Percentiles rank a stretch among this genome's conserved stretches.
Evolutionary conservation across 1,140 invertebrate genomes (phyloP).

Genomic region (Dendrolimus kikuchii): DNA sequence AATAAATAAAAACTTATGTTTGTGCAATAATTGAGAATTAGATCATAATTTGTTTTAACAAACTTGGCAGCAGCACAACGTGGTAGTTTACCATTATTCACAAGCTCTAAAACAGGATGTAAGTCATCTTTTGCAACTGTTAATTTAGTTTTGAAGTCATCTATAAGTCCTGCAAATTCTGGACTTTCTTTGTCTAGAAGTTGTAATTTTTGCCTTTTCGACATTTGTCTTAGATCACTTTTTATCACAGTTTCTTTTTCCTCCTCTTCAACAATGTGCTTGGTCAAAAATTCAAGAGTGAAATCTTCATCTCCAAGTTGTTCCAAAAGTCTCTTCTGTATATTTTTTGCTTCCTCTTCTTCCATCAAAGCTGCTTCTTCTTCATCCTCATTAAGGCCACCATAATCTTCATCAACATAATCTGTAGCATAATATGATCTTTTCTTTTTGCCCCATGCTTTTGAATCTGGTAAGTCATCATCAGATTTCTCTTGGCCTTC

Average conservation of each 20-base stretch:
- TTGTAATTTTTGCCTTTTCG: slow-evolving; percentile 81
- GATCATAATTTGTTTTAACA: slow-evolving; percentile 79
- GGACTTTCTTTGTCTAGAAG: slow-evolving; percentile 88
- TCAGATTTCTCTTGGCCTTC: slow-evolving; percentile 79
- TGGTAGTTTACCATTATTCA: slow-evolving; percentile 72
- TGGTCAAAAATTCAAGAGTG: slow-evolving; percentile 77
- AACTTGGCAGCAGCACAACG: slow-evolving; percentile 76
- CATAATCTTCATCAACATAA: slow-evolving; percentile 90
- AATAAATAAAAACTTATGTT: slow-evolving; percentile 92
- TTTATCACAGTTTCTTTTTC: slow-evolving; percentile 74
- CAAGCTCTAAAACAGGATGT: slow-evolving; percentile 77
- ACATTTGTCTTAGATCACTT: slow-evolving; percentile 83
- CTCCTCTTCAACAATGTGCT: slow-evolving; percentile 41
- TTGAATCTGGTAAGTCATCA: slow-evolving; percentile 81
- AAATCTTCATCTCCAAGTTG: slow-evolving; percentile 89
- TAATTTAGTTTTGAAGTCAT: slow-evolving; percentile 85
- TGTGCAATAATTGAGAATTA: slow-evolving; percentile 86
- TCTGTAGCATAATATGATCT: slow-evolving; percentile 88
- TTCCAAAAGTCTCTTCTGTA: slow-evolving; percentile 84
- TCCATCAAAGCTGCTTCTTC: slow-evolving; percentile 84
- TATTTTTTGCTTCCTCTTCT: slow-evolving; percentile 87
- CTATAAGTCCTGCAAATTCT: slow-evolving; percentile 82
- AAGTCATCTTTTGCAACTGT: slow-evolving; percentile 76
- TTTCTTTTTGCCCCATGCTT: slow-evolving; percentile 90
- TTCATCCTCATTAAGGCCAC: slow-evolving; percentile 77